Base-by-base conservation (phyloP, 2,888 invertebrate genomes). In the Monopis laevigella region DNA sequence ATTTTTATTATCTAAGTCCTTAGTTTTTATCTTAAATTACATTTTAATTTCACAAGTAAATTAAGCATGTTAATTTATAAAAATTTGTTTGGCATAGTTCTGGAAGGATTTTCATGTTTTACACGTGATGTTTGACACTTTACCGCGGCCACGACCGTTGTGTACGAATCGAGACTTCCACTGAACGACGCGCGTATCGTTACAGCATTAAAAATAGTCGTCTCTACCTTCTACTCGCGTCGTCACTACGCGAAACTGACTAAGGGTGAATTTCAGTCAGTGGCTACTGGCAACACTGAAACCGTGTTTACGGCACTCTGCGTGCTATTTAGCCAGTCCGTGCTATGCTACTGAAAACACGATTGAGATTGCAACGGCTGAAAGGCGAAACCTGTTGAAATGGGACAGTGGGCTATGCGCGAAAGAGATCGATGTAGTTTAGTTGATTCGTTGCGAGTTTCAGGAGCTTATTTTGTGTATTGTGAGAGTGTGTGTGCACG, bases 351-450 rank as follows among this genome's bases (percentile, higher is more conserved):
- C 75, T 74, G 75, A 65, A 64, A 73, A 67, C 72, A 77, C 77
- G 68, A 65, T 68, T 65, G 57, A 61, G 53, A 53, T 68, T 74
- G 75, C 72, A 69, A 69, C 65, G 60, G 62, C 71, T 78, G 75
- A 78, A 74, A 80, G 64, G 70, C 69, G 74, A 77, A 78, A 80
- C 80, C 80, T 80, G 80, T 80, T 80, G 80, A 78, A 78, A 75
- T 78, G 65, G 74, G 68, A 74, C 62, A 53, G 67, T 61, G 59
- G 59, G 62, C 65, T 59, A 64, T 43, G 77, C 46, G 65, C 50
- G 65, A 80, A 54, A 40, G 65, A 58, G 75, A 77, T 49, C 51
- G 45, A 42, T 38, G 6, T 35, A 44, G 41, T 60, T 53, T 53
- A 12, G 56, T 46, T 56, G 43, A 48, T 50, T 44, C 52, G 62